Percentiles rank a stretch among this genome's conserved stretches.
These are phyloP conservation scores for Troglohyphantes excavatus DNA, from an alignment of 2,888 invertebrate species.

Conservation along the genomic window DNA sequence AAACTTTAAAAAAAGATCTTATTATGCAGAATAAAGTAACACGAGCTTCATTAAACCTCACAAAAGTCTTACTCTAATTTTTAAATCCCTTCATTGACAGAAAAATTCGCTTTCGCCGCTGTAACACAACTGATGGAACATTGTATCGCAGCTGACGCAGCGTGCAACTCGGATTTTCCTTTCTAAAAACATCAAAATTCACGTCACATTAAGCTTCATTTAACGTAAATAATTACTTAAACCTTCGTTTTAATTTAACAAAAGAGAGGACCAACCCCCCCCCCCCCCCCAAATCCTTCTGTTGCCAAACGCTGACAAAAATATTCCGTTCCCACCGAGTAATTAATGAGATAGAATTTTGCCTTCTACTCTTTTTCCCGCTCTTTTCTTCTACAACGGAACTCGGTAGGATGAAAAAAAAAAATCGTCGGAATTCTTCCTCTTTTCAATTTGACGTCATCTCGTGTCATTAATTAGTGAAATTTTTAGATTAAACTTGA, in stretches of 20 bases:
- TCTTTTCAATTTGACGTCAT: slow-evolving; percentile 33
- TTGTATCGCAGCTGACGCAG: slow-evolving; percentile 1
- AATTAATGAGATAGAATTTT: slow-evolving; percentile 59
- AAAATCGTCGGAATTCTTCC: neutral
- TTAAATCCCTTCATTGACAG: neutral
- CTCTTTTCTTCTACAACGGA: slow-evolving; percentile 4
- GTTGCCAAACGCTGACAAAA: neutral
- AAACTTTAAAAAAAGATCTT: too few species aligned
- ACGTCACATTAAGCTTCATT: slow-evolving; percentile 67
- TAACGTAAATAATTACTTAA: slow-evolving; percentile 64
- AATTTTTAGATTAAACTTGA: slow-evolving; percentile 58
- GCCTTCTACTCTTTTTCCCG: slow-evolving; percentile 6
- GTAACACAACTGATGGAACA: neutral
- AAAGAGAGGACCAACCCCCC: slow-evolving; percentile 24
- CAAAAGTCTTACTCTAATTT: neutral
- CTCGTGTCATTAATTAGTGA: slow-evolving; percentile 56
- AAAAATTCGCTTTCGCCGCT: neutral
- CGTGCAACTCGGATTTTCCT: neutral
- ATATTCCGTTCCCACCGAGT: slow-evolving; percentile 33
- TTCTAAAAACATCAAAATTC: slow-evolving; percentile 31
- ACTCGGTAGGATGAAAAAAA: neutral
- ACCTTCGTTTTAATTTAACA: slow-evolving; percentile 56
- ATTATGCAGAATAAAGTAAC: too few species aligned
- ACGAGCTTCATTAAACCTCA: too few species aligned
- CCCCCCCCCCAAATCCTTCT: neutral